These are phyloP conservation scores for Coptotermes formosanus DNA, from an alignment of 1,140 invertebrate genomes.

Conservation along the genomic window DNA sequence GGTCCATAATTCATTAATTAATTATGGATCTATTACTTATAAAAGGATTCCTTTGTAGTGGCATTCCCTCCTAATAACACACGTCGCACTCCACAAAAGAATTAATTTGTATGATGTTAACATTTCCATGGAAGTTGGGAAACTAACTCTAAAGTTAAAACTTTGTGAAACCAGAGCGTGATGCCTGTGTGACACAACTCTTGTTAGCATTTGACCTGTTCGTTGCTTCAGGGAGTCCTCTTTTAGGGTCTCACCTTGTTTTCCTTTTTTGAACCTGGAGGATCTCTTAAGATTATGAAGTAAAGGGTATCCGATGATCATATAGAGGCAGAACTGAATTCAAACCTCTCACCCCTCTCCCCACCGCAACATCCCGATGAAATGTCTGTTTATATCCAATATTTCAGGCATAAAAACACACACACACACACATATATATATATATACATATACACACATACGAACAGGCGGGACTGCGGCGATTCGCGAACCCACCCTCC, in stretches of 20 bases:
- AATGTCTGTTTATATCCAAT: constrained; percentile 34
- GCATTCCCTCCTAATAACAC: too few species aligned
- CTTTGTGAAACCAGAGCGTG: neutral
- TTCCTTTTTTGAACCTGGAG: neutral
- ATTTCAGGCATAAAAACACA: constrained; percentile 31
- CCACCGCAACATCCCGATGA: neutral
- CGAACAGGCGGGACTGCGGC: neutral
- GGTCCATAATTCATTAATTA: neutral
- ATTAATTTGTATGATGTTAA: constrained; percentile 10
- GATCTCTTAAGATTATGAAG: neutral
- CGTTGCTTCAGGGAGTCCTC: neutral
- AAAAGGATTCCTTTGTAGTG: neutral
- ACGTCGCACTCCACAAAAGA: neutral
- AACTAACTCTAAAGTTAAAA: neutral
- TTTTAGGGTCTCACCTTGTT: neutral
- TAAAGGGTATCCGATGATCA: neutral
- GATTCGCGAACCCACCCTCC: neutral
- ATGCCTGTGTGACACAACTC: neutral
- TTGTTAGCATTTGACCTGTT: neutral
- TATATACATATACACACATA: neutral
- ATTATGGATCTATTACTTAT: neutral
- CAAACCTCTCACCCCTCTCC: neutral
- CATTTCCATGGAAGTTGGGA: neutral
- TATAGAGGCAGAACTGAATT: too few species aligned
- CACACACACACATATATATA: neutral